These are phyloP conservation scores for Leptinotarsa rubiginosa DNA, from an alignment of 2,888 invertebrate genomes.

Conservation along the genomic window DNA sequence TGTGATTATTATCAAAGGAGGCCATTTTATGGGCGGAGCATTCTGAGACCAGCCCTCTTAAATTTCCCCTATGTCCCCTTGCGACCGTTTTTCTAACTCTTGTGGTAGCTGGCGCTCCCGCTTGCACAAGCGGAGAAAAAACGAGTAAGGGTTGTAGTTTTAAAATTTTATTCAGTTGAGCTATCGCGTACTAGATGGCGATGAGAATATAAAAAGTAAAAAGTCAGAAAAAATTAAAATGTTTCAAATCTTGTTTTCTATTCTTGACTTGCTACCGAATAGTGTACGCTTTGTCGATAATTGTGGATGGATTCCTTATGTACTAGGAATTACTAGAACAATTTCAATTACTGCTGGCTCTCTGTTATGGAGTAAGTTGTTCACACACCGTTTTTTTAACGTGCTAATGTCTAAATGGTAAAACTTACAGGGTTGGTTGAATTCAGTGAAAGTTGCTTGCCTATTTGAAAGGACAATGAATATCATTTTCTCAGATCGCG, in stretches of 20 bases:
- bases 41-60: conserved; percentile 52
- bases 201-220: conserved; percentile 38
- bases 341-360: not conserved
- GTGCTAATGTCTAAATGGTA: no score
- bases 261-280: not conserved
- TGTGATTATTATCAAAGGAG: conserved; percentile 65
- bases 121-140: conserved; percentile 59
- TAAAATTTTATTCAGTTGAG: conserved; percentile 57
- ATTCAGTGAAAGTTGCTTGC: no score
- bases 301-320: conserved; percentile 5
- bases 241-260: not conserved
- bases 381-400: no score
- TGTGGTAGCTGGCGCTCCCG: conserved; percentile 61
- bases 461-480: no score
- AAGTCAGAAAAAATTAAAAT: conserved; percentile 12
- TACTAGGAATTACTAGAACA: not conserved
- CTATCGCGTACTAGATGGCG: conserved; percentile 57
- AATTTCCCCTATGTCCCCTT: conserved; percentile 49
- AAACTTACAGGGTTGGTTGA: no score
- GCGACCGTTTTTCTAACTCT: conserved; percentile 45
- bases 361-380: no score
- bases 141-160: conserved; percentile 56
- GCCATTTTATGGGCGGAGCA: conserved; percentile 67
- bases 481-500: no score
- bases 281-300: not conserved